Evolutionary conservation across 2,113 vertebrate species (phyloP).

Genomic region (Talpa occidentalis): DNA sequence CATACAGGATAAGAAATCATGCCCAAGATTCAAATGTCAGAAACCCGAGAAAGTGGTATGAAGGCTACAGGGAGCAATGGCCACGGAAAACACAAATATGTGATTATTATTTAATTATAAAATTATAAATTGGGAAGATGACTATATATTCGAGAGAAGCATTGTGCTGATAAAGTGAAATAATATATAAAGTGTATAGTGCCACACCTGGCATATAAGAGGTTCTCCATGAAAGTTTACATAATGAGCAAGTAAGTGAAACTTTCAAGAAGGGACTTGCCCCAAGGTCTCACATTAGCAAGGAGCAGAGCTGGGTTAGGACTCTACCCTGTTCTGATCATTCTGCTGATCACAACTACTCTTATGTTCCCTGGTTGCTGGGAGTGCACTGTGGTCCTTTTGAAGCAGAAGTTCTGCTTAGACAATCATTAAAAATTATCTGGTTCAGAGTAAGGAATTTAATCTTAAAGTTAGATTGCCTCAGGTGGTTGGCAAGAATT

Average conservation of each 20-base stretch:
- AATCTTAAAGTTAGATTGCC: not conserved
- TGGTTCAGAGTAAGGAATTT: not conserved
- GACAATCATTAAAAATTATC: not conserved
- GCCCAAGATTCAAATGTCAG: not conserved
- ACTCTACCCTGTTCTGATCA: not conserved
- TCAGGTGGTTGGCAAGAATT: not conserved
- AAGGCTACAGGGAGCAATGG: not conserved
- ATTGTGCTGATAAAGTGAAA: not conserved
- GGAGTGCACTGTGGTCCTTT: not conserved
- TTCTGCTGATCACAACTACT: not conserved
- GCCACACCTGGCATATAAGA: rapidly evolving
- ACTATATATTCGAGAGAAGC: not conserved
- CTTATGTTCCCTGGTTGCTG: not conserved
- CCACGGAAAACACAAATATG: not conserved
- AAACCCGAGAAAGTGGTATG: not conserved
- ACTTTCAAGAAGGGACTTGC: not conserved
- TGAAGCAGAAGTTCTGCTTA: not conserved
- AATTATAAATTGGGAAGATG: not conserved
- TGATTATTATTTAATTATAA: conserved; percentile 3
- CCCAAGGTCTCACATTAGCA: not conserved
- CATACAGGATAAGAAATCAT: not conserved
- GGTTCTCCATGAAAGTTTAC: not conserved
- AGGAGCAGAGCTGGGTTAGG: not conserved
- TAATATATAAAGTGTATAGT: rapidly evolving
- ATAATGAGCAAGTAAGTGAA: not conserved